phyloP scores from a whole-genome alignment of 2,797 vertebrate genomes.

The Enteromius fasciolatus region DNA sequence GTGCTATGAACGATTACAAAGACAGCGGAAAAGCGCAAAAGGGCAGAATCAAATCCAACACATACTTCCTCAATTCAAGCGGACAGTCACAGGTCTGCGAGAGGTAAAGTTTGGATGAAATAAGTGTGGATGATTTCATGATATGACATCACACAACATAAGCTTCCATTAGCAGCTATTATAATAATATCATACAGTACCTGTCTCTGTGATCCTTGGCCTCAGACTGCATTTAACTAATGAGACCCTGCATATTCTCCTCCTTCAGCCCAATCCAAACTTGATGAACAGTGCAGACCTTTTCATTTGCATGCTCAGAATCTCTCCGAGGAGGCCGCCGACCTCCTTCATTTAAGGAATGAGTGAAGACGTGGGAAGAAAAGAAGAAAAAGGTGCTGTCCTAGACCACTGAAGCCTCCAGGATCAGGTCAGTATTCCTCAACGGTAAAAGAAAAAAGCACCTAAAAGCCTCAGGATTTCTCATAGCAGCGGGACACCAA shows the following conservation, averaged over 20 bases:
- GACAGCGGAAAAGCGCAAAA: neutral
- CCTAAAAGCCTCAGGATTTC: conserved; percentile 69
- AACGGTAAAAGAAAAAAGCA: conserved; percentile 59
- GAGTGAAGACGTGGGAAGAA: neutral
- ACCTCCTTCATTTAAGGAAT: conserved; percentile 24
- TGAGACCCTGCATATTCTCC: conserved; percentile 70
- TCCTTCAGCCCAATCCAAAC: conserved; percentile 62
- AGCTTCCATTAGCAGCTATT: conserved; percentile 55
- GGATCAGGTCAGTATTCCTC: conserved; percentile 54
- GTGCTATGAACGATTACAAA: conserved; percentile 34
- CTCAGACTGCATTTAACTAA: conserved; percentile 75
- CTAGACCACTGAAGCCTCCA: conserved; percentile 60
- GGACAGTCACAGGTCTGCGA: neutral
- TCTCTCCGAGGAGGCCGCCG: conserved; percentile 72
- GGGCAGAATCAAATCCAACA: neutral
- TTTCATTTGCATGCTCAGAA: conserved; percentile 77
- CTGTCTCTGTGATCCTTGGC: conserved; percentile 68
- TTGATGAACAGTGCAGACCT: conserved; percentile 55
- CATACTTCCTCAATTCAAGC: conserved; percentile 4
- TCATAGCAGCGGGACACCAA: conserved; percentile 53
- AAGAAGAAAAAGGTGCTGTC: conserved; percentile 40
- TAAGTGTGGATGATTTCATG: conserved; percentile 11
- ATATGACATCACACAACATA: conserved; percentile 1
- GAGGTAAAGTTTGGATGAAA: conserved; percentile 14
- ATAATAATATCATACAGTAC: conserved; percentile 70